A percentile compares a stretch with the other conserved stretches of the same genome.
phyloP scores from a whole-genome alignment of 30 jellyfish, hydroid and myxozoan species.

The Catostylus mosaicus region DNA sequence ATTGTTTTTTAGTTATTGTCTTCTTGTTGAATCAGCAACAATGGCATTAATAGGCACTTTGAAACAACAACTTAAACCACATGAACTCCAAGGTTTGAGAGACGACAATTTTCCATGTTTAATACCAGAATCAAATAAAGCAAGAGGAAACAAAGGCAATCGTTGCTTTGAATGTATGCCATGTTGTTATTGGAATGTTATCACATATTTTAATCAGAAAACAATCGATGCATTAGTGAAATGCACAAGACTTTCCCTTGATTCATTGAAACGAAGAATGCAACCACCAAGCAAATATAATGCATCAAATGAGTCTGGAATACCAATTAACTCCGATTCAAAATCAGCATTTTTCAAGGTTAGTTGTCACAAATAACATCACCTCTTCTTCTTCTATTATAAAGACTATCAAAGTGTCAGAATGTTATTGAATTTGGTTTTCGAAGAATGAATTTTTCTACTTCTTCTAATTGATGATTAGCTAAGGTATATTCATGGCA shows the following conservation, averaged over 20 bases:
- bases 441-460: too few species aligned
- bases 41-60: conserved; percentile 57
- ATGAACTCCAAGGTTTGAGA: conserved; percentile 63
- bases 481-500: too few species aligned
- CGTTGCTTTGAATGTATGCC: conserved; percentile 90
- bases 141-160: conserved; percentile 84
- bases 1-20: conserved; percentile 55
- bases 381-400: too few species aligned
- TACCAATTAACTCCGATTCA: conserved; percentile 48
- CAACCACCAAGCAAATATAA: conserved; percentile 74
- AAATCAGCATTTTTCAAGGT: conserved; percentile 76
- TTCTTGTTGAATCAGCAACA: conserved; percentile 70
- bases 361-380: not conserved
- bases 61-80: conserved; percentile 75
- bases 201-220: conserved; percentile 69
- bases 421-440: too few species aligned
- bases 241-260: conserved; percentile 80
- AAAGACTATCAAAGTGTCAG: too few species aligned
- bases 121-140: conserved; percentile 76
- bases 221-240: conserved; percentile 80
- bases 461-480: too few species aligned
- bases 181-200: conserved; percentile 82
- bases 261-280: conserved; percentile 70
- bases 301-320: conserved; percentile 40
- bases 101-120: conserved; percentile 73